phyloP scores from a whole-genome alignment of 2,888 invertebrate species.

The Chrysotoxum bicinctum region DNA sequence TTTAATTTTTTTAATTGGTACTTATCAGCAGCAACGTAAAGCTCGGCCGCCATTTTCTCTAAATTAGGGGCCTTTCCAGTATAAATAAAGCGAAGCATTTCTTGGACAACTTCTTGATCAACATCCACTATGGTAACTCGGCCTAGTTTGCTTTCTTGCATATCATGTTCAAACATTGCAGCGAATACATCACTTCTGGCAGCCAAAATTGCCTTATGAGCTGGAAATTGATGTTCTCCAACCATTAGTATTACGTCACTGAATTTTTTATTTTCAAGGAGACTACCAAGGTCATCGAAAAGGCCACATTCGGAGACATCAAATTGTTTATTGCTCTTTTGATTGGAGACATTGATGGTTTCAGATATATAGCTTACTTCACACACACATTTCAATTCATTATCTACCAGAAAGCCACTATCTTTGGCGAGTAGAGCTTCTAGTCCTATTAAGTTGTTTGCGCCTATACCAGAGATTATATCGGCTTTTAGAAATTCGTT shows the following conservation, averaged over 20 bases:
- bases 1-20: constrained; percentile 99
- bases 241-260: not conserved
- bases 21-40: constrained; percentile 75
- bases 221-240: not conserved
- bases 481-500: too few species aligned
- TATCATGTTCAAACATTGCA: not conserved
- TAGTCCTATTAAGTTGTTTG: too few species aligned
- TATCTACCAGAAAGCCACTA: too few species aligned
- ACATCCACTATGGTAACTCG: not conserved
- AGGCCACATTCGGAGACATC: not conserved
- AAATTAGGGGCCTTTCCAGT: not conserved
- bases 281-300: not conserved
- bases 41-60: not conserved
- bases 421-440: too few species aligned
- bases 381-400: too few species aligned
- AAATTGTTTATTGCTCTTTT: too few species aligned
- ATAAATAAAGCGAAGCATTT: not conserved
- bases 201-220: not conserved
- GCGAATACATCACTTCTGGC: not conserved
- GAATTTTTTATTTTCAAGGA: not conserved
- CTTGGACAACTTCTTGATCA: not conserved
- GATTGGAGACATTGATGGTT: too few species aligned
- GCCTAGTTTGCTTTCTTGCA: not conserved
- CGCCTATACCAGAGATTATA: too few species aligned
- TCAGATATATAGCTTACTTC: too few species aligned